These are phyloP conservation scores for Agrotis ipsilon DNA, from an alignment of 2,888 invertebrate genomes.

Conservation along the genomic window DNA sequence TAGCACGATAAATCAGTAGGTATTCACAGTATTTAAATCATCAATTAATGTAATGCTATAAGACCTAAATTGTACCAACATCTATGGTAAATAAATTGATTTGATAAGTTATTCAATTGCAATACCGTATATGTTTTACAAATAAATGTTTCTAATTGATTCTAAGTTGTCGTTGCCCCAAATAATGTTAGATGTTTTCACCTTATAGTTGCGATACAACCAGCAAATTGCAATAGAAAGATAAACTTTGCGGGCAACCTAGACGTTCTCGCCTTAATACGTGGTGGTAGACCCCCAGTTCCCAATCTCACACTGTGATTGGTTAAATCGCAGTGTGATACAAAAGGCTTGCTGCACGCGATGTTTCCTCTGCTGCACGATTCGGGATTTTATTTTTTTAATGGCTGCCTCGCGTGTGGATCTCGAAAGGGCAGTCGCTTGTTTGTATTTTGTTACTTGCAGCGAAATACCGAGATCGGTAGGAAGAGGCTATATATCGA, in stretches of 20 bases:
- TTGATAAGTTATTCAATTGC: too few species aligned
- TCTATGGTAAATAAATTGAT: too few species aligned
- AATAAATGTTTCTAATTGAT: too few species aligned
- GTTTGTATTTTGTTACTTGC: slow-evolving; percentile 22
- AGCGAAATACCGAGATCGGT: slow-evolving; percentile 4
- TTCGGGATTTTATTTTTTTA: slow-evolving; percentile 46
- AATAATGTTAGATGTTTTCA: too few species aligned
- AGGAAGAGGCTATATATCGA: slow-evolving; percentile 5
- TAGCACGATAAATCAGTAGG: too few species aligned
- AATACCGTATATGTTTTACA: too few species aligned
- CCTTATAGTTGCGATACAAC: too few species aligned
- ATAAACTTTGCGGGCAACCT: too few species aligned
- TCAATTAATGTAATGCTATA: too few species aligned
- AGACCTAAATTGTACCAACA: too few species aligned
- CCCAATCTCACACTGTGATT: slow-evolving; percentile 28
- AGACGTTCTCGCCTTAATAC: background rate
- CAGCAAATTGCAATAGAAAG: background rate
- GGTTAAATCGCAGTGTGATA: slow-evolving; percentile 32
- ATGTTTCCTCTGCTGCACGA: slow-evolving; percentile 42
- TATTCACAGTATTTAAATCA: too few species aligned
- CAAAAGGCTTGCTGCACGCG: slow-evolving; percentile 54
- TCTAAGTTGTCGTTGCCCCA: too few species aligned
- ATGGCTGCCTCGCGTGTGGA: slow-evolving; percentile 57
- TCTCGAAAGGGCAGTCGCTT: slow-evolving; percentile 24
- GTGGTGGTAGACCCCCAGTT: slow-evolving; percentile 7